phyloP scores from a whole-genome alignment of 2,113 vertebrate genomes.

The Bucco capensis region DNA sequence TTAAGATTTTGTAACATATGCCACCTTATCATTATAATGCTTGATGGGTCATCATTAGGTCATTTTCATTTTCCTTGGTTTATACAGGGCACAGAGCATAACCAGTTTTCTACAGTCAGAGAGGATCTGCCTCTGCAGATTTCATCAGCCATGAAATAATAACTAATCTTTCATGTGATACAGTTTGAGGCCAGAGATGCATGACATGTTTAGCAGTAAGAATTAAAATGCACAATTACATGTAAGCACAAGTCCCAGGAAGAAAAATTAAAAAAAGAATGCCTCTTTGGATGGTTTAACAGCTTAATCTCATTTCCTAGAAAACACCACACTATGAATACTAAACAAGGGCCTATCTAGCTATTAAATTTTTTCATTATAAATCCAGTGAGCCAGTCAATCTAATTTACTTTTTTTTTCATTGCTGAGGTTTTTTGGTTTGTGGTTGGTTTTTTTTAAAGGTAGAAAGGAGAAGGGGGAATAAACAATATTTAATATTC shows the following conservation, averaged over 20 bases:
- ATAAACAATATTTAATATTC: not conserved
- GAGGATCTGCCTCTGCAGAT: not conserved
- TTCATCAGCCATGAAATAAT: not conserved
- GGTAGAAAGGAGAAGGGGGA: not conserved
- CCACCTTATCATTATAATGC: not conserved
- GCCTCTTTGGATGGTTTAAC: constrained; percentile 5
- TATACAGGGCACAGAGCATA: not conserved
- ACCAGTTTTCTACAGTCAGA: not conserved
- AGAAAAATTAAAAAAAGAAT: too few relatives aligned
- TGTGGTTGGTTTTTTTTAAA: too few relatives aligned
- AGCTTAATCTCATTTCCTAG: constrained; percentile 15
- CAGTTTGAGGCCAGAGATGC: not conserved
- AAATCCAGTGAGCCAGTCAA: not conserved
- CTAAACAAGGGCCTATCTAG: not conserved
- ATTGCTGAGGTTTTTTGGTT: too few relatives aligned
- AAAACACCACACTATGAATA: not conserved
- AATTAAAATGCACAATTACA: constrained; percentile 16
- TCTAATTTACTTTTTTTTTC: not conserved
- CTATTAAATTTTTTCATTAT: not conserved
- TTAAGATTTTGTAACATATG: not conserved
- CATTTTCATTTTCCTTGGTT: not conserved
- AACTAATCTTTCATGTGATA: not conserved
- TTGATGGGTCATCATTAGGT: not conserved
- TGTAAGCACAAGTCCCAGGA: not conserved
- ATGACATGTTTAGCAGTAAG: not conserved